Evolutionary conservation across 2,797 vertebrate genomes (phyloP).

Genomic region (Limosa lapponica): DNA sequence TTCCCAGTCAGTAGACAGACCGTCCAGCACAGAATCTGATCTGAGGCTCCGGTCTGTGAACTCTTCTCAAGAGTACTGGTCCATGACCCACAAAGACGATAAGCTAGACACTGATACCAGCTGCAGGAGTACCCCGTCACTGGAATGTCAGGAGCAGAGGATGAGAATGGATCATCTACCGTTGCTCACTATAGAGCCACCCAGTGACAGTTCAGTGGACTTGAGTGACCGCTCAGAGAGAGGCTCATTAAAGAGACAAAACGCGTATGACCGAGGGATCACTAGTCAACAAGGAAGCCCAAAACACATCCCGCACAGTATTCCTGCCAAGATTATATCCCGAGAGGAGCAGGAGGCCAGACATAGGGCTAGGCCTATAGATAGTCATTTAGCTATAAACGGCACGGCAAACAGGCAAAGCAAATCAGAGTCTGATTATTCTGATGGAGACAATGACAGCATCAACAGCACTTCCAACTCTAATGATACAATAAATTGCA

Average conservation of each 20-base stretch:
- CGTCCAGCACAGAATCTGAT: constrained; percentile 89
- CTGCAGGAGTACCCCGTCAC: constrained; percentile 91
- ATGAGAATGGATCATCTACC: constrained; percentile 90
- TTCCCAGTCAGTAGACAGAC: constrained; percentile 85
- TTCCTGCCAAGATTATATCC: constrained; percentile 83
- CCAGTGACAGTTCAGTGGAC: constrained; percentile 95
- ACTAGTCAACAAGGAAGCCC: constrained; percentile 89
- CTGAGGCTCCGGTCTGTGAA: constrained; percentile 85
- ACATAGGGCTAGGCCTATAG: constrained; percentile 87
- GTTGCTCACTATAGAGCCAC: constrained; percentile 92
- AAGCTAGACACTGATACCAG: constrained; percentile 92
- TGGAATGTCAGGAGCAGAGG: constrained; percentile 91
- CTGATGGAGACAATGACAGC: constrained; percentile 96
- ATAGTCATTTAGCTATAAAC: constrained; percentile 92
- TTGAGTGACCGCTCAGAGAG: constrained; percentile 94
- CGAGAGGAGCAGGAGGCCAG: constrained; percentile 89
- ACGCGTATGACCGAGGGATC: constrained; percentile 83
- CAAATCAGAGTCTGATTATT: constrained; percentile 97
- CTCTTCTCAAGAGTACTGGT: constrained; percentile 92
- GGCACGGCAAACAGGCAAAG: constrained; percentile 93
- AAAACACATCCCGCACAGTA: constrained; percentile 85
- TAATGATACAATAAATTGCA: constrained; percentile 97
- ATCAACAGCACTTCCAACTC: constrained; percentile 98
- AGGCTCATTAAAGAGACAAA: constrained; percentile 89
- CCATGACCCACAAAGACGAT: constrained; percentile 90